Base-by-base conservation (phyloP, 2,888 invertebrate species). In the Blera fallax region DNA sequence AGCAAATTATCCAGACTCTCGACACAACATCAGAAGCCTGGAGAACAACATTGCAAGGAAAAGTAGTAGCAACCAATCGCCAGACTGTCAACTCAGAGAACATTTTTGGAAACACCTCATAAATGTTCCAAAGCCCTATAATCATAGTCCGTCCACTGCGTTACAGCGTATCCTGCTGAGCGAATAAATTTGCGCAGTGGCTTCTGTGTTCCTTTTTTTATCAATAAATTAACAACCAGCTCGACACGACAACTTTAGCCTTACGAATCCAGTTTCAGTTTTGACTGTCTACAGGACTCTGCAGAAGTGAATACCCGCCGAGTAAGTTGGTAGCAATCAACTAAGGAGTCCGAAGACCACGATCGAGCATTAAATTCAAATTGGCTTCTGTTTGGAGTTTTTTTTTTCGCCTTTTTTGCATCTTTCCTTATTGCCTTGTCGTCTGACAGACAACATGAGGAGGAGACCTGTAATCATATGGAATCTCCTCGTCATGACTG, bases 81-180 rank as follows among this genome's bases (percentile, higher is more conserved):
- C 48, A 72, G 67, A 67, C 76, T 80, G 85, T 80, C 85, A 85
- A 76, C 64, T 48, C 10, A 24, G 50, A 37, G 62, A 81, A 85
- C 76, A 81, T 81, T 81, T 85, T 72, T 70, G 70, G 76, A 85
- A 77, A 81, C 85, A 85, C 85, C 81, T 85, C 70, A 85, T 85
- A 85, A 81, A 77, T 18, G 70, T 32, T 72, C 24, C 37, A 48
- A 21, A 72, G 54, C 27, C 54, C 70, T 72, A 48, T 69, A 72
- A 72, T 72, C 64, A 79, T 43, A 48, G 29, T 24, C 56, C 50
- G 56, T 8, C 72, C 56, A 43, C 54, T 16, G 40, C 45, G 11
- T 37, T n/a, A 52, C 37, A 29, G 16, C 65, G 74, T 73, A n/a
- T 65, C 29, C 48, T 65, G 72, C 58, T 70, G 52, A 48, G 54